Percentiles rank a stretch among this genome's conserved stretches.
phyloP scores from a whole-genome alignment of 2,797 vertebrate species.

The Borostomias antarcticus region DNA sequence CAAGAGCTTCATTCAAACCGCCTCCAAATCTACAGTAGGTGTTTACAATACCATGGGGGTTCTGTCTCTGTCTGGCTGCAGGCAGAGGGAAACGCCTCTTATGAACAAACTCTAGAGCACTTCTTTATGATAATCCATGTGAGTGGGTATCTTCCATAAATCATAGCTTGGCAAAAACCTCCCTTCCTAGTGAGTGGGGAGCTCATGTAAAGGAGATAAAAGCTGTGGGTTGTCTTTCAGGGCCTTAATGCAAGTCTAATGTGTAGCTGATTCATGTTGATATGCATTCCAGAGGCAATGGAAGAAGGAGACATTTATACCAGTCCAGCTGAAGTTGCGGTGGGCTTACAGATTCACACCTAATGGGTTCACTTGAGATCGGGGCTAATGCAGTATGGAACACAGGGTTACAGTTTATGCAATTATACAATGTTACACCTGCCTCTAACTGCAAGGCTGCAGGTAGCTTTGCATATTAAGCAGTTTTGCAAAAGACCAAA shows the following conservation, averaged over 20 bases:
- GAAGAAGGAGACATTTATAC: conserved; percentile 52
- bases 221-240: conserved; percentile 61
- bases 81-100: conserved; percentile 18
- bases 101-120: not conserved
- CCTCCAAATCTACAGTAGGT: conserved; percentile 34
- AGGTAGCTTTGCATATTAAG: conserved; percentile 35
- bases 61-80: conserved; percentile 35
- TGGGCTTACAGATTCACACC: conserved; percentile 65
- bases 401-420: conserved; percentile 48
- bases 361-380: conserved; percentile 62
- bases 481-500: conserved; percentile 20
- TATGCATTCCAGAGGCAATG: conserved; percentile 57
- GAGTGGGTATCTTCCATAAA: conserved; percentile 52
- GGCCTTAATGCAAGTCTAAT: conserved; percentile 70
- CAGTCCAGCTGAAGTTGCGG: conserved; percentile 66
- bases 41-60: conserved; percentile 48
- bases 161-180: conserved; percentile 48
- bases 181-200: conserved; percentile 42
- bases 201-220: conserved; percentile 61
- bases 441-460: conserved; percentile 23
- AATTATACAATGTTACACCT: conserved; percentile 58
- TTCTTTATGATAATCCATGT: conserved; percentile 60
- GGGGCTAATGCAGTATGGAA: conserved; percentile 60
- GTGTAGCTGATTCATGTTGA: conserved; percentile 66
- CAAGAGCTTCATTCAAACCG: conserved; percentile 47